Conservation (phyloP, 2,113 vertebrate species). For the Campylomormyrus tamandua region DNA sequence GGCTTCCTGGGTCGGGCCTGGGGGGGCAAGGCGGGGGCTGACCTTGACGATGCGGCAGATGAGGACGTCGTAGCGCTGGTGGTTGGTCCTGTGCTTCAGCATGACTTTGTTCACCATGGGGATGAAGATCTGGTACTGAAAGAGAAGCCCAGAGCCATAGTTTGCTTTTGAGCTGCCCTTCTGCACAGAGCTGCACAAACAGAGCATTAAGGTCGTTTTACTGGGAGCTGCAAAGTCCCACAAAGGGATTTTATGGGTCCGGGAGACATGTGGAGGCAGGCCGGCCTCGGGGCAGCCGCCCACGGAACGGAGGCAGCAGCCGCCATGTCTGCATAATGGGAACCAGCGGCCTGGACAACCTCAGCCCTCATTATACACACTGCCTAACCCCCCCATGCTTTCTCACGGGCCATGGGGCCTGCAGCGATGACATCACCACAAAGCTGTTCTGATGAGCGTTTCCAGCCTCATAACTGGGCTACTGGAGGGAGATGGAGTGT, state of each 20-base stretch:
- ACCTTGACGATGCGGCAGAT: conserved; percentile 98
- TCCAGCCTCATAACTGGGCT: neutral
- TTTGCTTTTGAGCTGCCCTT: neutral
- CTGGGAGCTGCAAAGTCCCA: neutral
- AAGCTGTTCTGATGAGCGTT: neutral
- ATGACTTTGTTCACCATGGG: conserved; percentile 98
- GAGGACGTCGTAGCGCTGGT: conserved; percentile 92
- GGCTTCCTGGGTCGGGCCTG: too few relatives aligned
- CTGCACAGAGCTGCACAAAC: neutral
- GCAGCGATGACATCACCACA: neutral
- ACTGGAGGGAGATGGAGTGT: neutral
- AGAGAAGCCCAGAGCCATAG: conserved; percentile 13
- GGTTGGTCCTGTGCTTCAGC: conserved; percentile 87
- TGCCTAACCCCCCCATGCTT: neutral
- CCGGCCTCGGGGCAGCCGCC: neutral
- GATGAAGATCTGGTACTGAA: conserved; percentile 97
- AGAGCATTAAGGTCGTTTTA: neutral
- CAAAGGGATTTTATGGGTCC: neutral
- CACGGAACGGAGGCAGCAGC: neutral
- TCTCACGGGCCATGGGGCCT: neutral
- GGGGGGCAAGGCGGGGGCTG: conserved; percentile 19
- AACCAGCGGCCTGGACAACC: conserved; percentile 17
- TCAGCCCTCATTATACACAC: neutral
- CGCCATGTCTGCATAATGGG: conserved; percentile 22
- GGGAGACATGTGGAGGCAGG: neutral